A percentile compares a stretch with the other conserved stretches of the same genome.
Evolutionary conservation across 2,888 invertebrate species (phyloP).

Genomic region (Melanostoma mellinum): DNA sequence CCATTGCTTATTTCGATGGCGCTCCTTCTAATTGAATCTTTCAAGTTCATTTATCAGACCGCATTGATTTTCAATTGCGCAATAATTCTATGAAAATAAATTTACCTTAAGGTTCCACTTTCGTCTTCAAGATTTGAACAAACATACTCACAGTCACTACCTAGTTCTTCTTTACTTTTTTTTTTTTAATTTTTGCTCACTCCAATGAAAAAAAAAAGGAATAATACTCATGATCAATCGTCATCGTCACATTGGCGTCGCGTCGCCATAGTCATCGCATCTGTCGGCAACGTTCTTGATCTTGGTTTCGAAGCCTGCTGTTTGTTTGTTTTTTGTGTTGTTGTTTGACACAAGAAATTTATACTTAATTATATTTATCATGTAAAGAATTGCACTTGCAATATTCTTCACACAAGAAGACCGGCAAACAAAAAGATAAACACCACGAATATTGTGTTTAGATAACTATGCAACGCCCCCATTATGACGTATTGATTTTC

Average conservation of each 20-base stretch:
- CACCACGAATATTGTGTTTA: constrained; percentile 9
- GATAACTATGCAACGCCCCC: constrained; percentile 23
- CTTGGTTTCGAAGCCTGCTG: constrained; percentile 53
- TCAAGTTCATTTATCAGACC: constrained; percentile 1
- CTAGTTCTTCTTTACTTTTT: constrained; percentile 37
- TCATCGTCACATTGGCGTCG: neutral
- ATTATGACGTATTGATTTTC: too few species aligned
- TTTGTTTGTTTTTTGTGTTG: constrained; percentile 12
- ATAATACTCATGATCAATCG: neutral
- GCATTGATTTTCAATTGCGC: constrained; percentile 4
- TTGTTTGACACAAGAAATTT: constrained; percentile 38
- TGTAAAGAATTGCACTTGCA: constrained; percentile 53
- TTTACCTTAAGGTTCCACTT: constrained; percentile 59
- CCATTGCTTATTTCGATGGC: constrained; percentile 35
- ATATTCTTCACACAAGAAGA: constrained; percentile 25
- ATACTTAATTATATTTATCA: neutral
- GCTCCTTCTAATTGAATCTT: constrained; percentile 46
- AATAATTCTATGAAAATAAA: constrained; percentile 41
- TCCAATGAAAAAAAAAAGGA: constrained; percentile 33
- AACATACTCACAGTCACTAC: constrained; percentile 22
- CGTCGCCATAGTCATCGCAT: neutral
- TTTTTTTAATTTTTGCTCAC: constrained; percentile 50
- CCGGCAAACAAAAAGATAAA: constrained; percentile 11
- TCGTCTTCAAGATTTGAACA: constrained; percentile 40
- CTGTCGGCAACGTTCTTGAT: constrained; percentile 61